phyloP scores from a whole-genome alignment of 2,113 vertebrate genomes.

The Aix galericulata region DNA sequence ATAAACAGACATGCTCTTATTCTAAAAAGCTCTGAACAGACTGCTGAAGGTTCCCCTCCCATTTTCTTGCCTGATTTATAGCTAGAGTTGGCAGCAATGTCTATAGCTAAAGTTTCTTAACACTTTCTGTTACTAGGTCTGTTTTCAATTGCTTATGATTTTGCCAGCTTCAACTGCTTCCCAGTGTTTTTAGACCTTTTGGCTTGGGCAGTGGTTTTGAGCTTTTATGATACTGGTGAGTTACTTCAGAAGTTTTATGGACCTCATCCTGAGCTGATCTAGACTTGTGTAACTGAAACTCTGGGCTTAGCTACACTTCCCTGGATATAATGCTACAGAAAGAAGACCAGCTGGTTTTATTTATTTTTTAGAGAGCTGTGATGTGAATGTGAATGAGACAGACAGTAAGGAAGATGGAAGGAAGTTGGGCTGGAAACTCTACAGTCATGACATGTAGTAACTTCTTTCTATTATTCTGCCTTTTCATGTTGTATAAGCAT shows the following conservation, averaged over 20 bases:
- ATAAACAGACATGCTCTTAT: constrained; percentile 13
- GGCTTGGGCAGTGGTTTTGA: constrained; percentile 60
- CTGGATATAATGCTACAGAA: constrained; percentile 45
- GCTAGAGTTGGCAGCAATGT: constrained; percentile 43
- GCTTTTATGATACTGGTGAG: constrained; percentile 67
- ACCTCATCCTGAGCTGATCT: constrained; percentile 67
- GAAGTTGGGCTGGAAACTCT: constrained; percentile 61
- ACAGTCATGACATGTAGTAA: constrained; percentile 61
- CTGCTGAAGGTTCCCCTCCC: constrained; percentile 28
- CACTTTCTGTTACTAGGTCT: constrained; percentile 56
- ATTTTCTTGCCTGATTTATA: constrained; percentile 56
- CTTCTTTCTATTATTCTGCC: constrained; percentile 61
- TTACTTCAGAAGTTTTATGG: constrained; percentile 71
- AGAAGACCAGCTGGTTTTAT: constrained; percentile 63
- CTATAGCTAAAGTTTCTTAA: constrained; percentile 59
- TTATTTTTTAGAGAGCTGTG: constrained; percentile 50
- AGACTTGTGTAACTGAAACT: constrained; percentile 54
- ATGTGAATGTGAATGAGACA: constrained; percentile 66
- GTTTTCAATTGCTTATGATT: constrained; percentile 64
- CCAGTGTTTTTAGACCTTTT: constrained; percentile 61
- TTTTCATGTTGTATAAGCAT: constrained; percentile 58
- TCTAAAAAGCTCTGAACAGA: constrained; percentile 28
- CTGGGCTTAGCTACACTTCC: constrained; percentile 46
- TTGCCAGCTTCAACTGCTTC: constrained; percentile 56
- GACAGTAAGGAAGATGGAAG: constrained; percentile 54